phyloP scores from a whole-genome alignment of 2,888 invertebrate genomes.

The Rhogogaster chlorosoma region DNA sequence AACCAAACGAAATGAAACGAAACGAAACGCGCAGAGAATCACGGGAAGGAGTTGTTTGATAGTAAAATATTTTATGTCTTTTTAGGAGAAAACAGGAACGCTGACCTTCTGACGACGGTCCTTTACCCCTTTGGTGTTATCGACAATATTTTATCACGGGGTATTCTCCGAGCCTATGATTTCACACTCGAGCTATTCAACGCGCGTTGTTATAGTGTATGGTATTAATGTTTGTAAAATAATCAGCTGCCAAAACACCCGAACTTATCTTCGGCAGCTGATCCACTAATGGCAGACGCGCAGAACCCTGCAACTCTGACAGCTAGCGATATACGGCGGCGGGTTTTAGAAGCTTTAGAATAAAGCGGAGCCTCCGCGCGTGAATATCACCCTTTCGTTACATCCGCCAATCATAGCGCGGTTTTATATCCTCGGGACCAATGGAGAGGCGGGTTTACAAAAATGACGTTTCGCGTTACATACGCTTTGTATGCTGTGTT shows the following conservation, averaged over 20 bases:
- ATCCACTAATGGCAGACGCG: constrained; percentile 55
- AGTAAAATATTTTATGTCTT: neutral
- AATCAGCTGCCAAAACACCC: constrained; percentile 69
- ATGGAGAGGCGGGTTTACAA: neutral
- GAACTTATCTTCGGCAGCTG: constrained; percentile 63
- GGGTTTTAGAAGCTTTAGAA: neutral
- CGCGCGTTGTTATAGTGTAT: neutral
- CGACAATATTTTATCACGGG: neutral
- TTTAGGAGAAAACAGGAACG: neutral
- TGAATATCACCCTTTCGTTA: neutral
- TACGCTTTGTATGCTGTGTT: neutral
- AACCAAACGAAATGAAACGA: constrained; percentile 59
- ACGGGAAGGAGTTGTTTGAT: constrained; percentile 32
- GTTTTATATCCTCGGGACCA: neutral
- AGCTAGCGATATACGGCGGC: constrained; percentile 58
- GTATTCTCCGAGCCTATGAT: neutral
- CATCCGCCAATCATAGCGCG: constrained; percentile 57
- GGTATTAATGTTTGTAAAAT: constrained; percentile 11
- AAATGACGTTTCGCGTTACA: constrained; percentile 32
- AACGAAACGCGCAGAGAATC: constrained; percentile 58
- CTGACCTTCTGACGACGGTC: neutral
- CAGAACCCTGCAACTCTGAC: constrained; percentile 27
- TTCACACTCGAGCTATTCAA: neutral
- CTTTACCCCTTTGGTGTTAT: neutral
- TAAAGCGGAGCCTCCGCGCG: neutral